These are phyloP conservation scores for Agriopis aurantiaria DNA, from an alignment of 2,888 invertebrate species.

Conservation along the genomic window DNA sequence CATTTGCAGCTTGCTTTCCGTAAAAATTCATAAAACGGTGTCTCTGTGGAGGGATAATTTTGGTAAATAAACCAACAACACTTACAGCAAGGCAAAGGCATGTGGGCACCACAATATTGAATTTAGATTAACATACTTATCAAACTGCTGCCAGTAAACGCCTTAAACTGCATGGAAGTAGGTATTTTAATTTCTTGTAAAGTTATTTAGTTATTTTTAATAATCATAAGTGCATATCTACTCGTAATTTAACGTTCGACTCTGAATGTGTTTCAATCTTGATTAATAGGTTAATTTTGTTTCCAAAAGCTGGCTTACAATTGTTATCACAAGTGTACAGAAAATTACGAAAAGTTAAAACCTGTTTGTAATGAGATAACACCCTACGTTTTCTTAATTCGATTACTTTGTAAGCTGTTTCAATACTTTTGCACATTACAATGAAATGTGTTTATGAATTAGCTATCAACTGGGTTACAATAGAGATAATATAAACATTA, in stretches of 20 bases:
- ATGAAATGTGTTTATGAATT: slow-evolving; percentile 3
- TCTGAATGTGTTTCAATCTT: not conserved
- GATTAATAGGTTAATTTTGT: not conserved
- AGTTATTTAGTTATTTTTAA: not conserved
- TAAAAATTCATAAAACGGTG: not conserved
- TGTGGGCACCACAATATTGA: no score
- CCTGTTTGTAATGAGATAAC: slow-evolving; percentile 43
- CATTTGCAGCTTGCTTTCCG: not conserved
- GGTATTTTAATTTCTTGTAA: not conserved
- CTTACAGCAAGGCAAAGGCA: no score
- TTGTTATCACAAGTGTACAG: slow-evolving; percentile 37
- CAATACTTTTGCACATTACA: slow-evolving; percentile 12
- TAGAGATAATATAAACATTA: slow-evolving; percentile 3
- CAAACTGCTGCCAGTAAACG: not conserved
- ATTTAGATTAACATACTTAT: no score
- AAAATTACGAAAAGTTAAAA: slow-evolving; percentile 46
- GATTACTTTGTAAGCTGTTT: slow-evolving; percentile 27
- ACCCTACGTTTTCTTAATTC: slow-evolving; percentile 38
- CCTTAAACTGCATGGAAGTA: no score
- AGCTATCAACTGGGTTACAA: slow-evolving; percentile 1
- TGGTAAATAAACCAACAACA: not conserved
- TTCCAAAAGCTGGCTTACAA: not conserved
- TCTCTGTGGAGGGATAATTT: not conserved
- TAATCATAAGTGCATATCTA: not conserved
- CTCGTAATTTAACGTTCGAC: not conserved